Conservation (phyloP, 2,888 invertebrate species). For the Trichogramma dendrolimi region DNA sequence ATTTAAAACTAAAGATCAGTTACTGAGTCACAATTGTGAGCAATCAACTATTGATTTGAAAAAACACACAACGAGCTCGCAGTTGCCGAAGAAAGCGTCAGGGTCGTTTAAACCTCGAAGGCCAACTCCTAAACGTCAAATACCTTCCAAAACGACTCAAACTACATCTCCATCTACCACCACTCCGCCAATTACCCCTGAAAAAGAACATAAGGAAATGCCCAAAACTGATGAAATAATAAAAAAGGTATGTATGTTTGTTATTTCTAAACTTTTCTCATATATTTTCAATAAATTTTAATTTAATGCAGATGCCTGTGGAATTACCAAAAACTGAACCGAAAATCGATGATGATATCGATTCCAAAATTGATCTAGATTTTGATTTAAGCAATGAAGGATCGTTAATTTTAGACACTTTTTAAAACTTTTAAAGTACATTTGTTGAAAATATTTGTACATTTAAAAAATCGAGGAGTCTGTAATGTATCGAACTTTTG, state of each 20-base stretch:
- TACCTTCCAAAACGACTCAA: constrained; percentile 37
- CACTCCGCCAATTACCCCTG: constrained; percentile 32
- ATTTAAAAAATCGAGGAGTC: no score
- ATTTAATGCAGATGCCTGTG: not conserved
- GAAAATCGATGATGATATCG: no score
- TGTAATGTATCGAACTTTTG: no score
- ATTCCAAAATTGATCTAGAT: constrained; percentile 7
- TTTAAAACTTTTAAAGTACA: not conserved
- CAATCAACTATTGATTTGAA: constrained; percentile 38
- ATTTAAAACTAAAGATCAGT: constrained; percentile 47
- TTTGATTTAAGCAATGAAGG: constrained; percentile 17
- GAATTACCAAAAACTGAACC: constrained; percentile 14
- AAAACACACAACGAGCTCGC: constrained; percentile 41
- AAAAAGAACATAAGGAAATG: constrained; percentile 43
- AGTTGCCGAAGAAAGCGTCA: constrained; percentile 47
- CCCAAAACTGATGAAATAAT: constrained; percentile 37
- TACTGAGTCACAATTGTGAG: constrained; percentile 46
- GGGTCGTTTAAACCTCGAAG: constrained; percentile 48
- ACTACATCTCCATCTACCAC: constrained; percentile 34
- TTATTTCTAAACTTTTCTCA: not conserved
- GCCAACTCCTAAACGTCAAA: constrained; percentile 48
- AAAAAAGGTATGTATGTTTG: constrained; percentile 16
- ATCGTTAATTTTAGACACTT: constrained; percentile 21
- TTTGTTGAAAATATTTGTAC: no score
- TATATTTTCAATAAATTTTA: not conserved